A percentile compares a stretch with the other conserved stretches of the same genome.
phyloP scores from a whole-genome alignment of 2,113 vertebrate genomes.

The Muntiacus muntjak region DNA sequence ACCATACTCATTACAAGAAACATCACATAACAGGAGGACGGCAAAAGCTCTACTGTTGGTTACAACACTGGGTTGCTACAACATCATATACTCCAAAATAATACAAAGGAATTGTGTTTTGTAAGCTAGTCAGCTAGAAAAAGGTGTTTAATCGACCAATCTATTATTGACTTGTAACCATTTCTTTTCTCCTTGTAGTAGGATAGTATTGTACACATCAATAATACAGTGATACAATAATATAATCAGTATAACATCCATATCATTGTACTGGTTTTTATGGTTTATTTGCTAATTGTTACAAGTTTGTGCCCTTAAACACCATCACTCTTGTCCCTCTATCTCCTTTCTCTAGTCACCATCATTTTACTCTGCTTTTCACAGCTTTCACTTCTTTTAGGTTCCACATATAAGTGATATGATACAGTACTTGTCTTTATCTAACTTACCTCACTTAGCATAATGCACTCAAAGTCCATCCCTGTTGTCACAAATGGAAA shows the following conservation, averaged over 20 bases:
- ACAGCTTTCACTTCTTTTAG: neutral
- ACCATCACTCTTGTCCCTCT: neutral
- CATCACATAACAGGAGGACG: slow-evolving; percentile 87
- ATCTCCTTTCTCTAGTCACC: neutral
- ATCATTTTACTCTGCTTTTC: neutral
- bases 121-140: neutral
- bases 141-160: neutral
- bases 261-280: neutral
- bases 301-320: neutral
- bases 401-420: neutral
- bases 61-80: slow-evolving; percentile 89
- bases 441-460: neutral
- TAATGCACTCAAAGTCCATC: neutral
- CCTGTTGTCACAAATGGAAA: neutral
- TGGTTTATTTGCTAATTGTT: neutral
- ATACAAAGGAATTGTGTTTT: neutral
- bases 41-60: slow-evolving; percentile 91
- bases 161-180: neutral
- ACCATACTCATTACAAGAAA: slow-evolving; percentile 90
- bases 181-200: neutral
- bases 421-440: neutral
- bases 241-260: neutral
- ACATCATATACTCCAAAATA: slow-evolving; percentile 87
- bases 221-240: neutral
- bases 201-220: neutral